Base-by-base conservation (phyloP, 2,113 vertebrate genomes). In the Merops nubicus region DNA sequence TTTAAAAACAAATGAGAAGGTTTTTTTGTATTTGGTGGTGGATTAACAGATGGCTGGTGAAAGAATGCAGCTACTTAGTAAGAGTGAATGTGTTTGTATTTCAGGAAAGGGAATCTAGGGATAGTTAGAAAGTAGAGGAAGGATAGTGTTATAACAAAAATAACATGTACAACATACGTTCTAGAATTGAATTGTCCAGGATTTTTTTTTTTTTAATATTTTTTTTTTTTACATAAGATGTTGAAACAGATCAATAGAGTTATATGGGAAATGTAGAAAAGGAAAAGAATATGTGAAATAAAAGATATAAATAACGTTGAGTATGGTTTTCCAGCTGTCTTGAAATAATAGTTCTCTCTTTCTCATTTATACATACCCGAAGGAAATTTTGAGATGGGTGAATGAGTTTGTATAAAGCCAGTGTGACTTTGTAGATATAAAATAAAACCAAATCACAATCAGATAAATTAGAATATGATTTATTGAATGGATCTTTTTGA, bases 11-110 rank as follows among this genome's bases (percentile, higher is more conserved):
- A 89, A 97, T 95, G 91, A 25, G 93, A 18, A 88, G 78, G 11
- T 7, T 11, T 54, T 96, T 75, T 89, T 77, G 21, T 90, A 18
- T 81, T 90, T 92, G 53, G 21, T 91, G 42, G 36, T 42, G 26
- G 23, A 87, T 83, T 88, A 90, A 77, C 89, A 97, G 85, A 94
- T 97, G 95, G 85, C 21, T 95, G 65, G n/a, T 85, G 36, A 68
- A 95, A 43, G 53, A 93, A 76, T 90, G 56, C 51, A 91, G 48
- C 96, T 92, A 96, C 59, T 59, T 78, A 53, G 53, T 81, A 76
- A 84, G 47, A 77, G 38, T 68, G 23, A 40, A 68, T 42, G 31
- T 91, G 56, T 91, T 94, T 91, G 42, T 57, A 75, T 78, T 82
- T 82, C 54, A 57, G 13, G 28, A 78, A 89, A 56, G 11, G 75